Percentiles rank a stretch among this genome's conserved stretches.
Evolutionary conservation across 2,888 invertebrate species (phyloP).

Genomic region (Rhagophthalmus giganteus): DNA sequence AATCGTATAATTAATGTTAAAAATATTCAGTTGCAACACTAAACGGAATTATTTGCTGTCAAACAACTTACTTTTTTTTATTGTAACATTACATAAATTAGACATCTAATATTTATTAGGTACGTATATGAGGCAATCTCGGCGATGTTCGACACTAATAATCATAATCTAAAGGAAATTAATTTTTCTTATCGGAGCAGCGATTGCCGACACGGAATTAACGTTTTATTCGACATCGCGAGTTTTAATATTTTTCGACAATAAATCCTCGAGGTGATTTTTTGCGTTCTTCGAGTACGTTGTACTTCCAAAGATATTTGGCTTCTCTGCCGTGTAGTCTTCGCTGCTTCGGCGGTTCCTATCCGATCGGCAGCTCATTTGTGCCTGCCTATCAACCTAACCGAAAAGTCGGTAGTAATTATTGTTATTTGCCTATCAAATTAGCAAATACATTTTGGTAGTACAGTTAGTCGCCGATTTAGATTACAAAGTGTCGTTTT

Average conservation of each 20-base stretch:
- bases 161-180: too few species aligned
- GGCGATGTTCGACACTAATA: not conserved
- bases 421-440: conserved; percentile 13
- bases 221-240: too few species aligned
- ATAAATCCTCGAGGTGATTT: not conserved
- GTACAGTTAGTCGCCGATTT: conserved; percentile 5
- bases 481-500: not conserved
- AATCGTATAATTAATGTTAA: not conserved
- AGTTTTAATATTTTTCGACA: not conserved
- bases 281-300: not conserved
- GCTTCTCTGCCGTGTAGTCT: conserved; percentile 4
- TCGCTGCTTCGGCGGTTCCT: conserved; percentile 7
- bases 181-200: too few species aligned
- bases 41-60: not conserved
- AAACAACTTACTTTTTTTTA: not conserved
- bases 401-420: conserved; percentile 11
- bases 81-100: not conserved
- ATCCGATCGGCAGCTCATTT: conserved; percentile 11
- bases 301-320: not conserved
- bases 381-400: conserved; percentile 11
- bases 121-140: not conserved
- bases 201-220: too few species aligned
- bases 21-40: not conserved
- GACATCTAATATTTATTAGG: not conserved
- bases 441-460: conserved; percentile 11